Evolutionary conservation across 2,113 vertebrate genomes (phyloP).

Genomic region (Alces alces): DNA sequence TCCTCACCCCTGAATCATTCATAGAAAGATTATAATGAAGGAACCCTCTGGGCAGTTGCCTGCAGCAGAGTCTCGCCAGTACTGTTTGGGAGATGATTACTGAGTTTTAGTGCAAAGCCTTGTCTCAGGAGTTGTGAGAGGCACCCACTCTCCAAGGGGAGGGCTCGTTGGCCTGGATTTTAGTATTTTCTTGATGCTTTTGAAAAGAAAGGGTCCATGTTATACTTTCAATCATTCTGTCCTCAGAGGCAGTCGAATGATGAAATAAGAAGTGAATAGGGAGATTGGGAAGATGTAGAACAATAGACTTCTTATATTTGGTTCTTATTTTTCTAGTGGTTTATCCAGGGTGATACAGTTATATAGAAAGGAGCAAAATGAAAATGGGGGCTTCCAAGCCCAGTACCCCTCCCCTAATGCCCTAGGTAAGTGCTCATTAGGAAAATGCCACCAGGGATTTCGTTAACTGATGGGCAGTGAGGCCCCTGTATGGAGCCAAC

Average conservation of each 20-base stretch:
- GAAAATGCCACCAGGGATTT: slow-evolving; percentile 7
- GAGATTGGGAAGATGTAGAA: background rate
- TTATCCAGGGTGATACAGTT: background rate
- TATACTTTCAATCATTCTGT: background rate
- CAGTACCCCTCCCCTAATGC: background rate
- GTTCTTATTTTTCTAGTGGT: background rate
- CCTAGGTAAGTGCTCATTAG: background rate
- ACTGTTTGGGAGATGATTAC: background rate
- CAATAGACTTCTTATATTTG: background rate
- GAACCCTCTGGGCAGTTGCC: slow-evolving; percentile 12
- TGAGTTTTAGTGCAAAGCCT: background rate
- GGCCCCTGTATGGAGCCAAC: background rate
- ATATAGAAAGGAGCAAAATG: background rate
- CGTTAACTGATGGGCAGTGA: background rate
- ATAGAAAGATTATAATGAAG: slow-evolving; percentile 26
- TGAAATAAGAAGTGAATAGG: background rate
- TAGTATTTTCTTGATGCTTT: background rate
- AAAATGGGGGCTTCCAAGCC: background rate
- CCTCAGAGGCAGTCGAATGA: background rate
- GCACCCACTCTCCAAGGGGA: background rate
- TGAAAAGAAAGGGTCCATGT: background rate
- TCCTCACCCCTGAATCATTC: slow-evolving; percentile 29
- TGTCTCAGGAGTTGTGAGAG: background rate
- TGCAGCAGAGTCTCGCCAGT: background rate
- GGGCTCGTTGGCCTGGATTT: background rate